A percentile compares a stretch with the other conserved stretches of the same genome.
phyloP scores from a whole-genome alignment of 2,797 vertebrate species.

The Lutjanus campechanus region DNA sequence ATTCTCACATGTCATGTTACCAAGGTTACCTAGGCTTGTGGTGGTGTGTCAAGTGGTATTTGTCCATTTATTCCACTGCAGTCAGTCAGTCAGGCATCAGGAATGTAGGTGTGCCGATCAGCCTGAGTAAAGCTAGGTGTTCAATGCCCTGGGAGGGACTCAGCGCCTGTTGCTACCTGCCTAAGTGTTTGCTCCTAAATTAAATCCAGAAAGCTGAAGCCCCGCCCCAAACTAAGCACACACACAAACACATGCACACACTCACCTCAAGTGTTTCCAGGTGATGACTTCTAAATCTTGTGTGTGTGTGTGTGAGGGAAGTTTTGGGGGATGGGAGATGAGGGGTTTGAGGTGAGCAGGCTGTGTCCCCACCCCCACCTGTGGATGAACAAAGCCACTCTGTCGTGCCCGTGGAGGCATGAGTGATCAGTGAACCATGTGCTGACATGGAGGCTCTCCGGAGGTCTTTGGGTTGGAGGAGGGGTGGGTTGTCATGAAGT shows the following conservation, averaged over 20 bases:
- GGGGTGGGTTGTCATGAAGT: conserved; percentile 30
- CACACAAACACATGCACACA: conserved; percentile 28
- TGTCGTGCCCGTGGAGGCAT: conserved; percentile 54
- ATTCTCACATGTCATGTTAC: conserved; percentile 62
- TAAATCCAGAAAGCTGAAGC: conserved; percentile 68
- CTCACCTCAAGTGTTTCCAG: conserved; percentile 17
- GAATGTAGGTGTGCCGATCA: conserved; percentile 86
- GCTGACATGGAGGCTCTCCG: conserved; percentile 51
- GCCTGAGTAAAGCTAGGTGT: conserved; percentile 69
- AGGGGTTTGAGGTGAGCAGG: conserved; percentile 56
- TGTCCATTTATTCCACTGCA: conserved; percentile 60
- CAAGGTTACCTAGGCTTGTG: conserved; percentile 62
- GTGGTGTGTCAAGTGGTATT: conserved; percentile 51
- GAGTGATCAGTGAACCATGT: conserved; percentile 67
- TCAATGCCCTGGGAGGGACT: conserved; percentile 77
- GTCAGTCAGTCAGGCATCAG: conserved; percentile 74
- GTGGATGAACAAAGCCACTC: conserved; percentile 76
- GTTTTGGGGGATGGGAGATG: conserved; percentile 38
- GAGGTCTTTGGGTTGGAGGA: conserved; percentile 49
- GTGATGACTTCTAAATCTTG: conserved; percentile 19
- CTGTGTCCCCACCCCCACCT: conserved; percentile 72
- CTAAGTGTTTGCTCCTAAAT: conserved; percentile 76
- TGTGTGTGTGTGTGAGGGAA: conserved; percentile 5
- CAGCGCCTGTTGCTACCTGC: conserved; percentile 84
- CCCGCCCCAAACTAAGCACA: conserved; percentile 43